These are phyloP conservation scores for Pantherophis alleghaniensis DNA, from an alignment of 2,797 vertebrate species.

Conservation along the genomic window DNA sequence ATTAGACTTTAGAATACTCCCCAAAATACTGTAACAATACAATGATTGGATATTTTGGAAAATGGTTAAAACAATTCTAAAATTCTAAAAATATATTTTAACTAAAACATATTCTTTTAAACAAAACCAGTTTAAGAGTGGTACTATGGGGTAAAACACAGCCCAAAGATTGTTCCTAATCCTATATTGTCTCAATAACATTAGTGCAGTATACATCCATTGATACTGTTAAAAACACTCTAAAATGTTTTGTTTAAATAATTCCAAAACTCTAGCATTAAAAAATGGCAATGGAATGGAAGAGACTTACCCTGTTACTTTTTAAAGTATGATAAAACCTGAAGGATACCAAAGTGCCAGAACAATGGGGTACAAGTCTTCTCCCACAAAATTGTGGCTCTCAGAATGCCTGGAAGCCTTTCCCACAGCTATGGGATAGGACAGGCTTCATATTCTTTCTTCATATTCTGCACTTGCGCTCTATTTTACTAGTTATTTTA, in stretches of 20 bases:
- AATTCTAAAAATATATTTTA: background rate
- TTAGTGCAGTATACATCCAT: background rate
- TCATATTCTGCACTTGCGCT: background rate
- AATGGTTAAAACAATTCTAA: background rate
- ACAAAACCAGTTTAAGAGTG: background rate
- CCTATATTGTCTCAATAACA: background rate
- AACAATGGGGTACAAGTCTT: background rate
- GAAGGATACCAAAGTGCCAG: background rate
- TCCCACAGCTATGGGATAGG: background rate
- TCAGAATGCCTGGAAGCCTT: background rate
- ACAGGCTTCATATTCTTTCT: background rate
- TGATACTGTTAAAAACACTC: background rate
- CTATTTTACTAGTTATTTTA: background rate
- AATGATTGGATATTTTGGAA: background rate
- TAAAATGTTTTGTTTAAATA: background rate
- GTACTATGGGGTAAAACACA: background rate
- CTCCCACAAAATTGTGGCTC: background rate
- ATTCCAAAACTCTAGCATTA: background rate
- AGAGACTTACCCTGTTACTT: background rate
- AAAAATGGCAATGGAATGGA: background rate
- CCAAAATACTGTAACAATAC: background rate
- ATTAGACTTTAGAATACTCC: background rate
- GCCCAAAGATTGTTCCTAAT: background rate
- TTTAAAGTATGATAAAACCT: background rate
- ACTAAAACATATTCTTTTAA: background rate